Evolutionary conservation across 2,888 invertebrate genomes (phyloP), one percentile per base, ranked within the genome.

Genomic region (Heliconius erato): DNA sequence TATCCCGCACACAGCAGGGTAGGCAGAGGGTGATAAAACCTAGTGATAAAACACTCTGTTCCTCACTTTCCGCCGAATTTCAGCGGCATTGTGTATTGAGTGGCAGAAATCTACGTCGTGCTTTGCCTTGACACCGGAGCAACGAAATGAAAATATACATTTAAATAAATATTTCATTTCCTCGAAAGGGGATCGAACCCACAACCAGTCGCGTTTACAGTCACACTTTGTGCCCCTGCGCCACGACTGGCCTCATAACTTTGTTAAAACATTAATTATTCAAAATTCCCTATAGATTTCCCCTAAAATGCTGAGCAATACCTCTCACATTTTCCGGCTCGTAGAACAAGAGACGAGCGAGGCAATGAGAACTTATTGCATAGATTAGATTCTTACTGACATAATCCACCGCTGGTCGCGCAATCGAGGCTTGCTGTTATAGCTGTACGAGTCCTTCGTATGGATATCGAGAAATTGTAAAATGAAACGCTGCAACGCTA

Each of bases 381-480:
- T 68, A 68, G 40, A 80, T 76, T 76, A 76, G n/a, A 77, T 81
- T 69, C 35, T 59, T 69, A 49, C 69, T 54, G 54, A 76, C 76
- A 76, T 76, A 76, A 76, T 76, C 76, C 76, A 76, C 63, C 16
- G 76, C 2, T 63, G 40, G 14, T n/a, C 40, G 76, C 63, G 76
- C 76, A 76, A 76, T 76, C 26, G 63, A 40, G 63, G 76, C 35
- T 59, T 74, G 23, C 74, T 11, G 1, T 35, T 74, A 59, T 63
- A 59, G 7, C 71, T 26, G 76, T n/a, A 59, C 28, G 32, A 28
- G 28, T n/a, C 59, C 14, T 74, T 35, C n/a, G 59, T 35, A 63
- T n/a, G 16, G 63, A 63, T n/a, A 63, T 76, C 63, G 63, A 26
- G 26, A n/a, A 35, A 63, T 63, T 63, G 63, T 35, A 16, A 76